Conservation (phyloP, 2,888 invertebrate genomes). For the Petrophora chlorosata region DNA sequence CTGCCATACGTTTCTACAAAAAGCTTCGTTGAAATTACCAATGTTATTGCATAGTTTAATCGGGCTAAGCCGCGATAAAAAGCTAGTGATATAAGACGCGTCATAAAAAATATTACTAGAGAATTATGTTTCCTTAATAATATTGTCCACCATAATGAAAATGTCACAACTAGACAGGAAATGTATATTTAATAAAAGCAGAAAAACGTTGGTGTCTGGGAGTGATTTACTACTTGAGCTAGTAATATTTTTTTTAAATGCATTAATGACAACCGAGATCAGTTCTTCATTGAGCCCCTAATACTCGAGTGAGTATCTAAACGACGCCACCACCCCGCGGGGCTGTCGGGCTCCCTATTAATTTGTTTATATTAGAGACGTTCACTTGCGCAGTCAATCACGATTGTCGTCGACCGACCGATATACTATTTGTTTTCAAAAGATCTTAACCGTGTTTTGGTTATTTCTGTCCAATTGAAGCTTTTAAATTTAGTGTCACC, state of each 20-base stretch:
- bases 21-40: too few species aligned
- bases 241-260: slow-evolving; percentile 65
- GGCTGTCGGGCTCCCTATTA: slow-evolving; percentile 72
- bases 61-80: slow-evolving; percentile 41
- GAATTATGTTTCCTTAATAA: slow-evolving; percentile 70
- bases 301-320: slow-evolving; percentile 47
- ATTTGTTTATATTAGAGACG: slow-evolving; percentile 83
- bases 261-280: slow-evolving; percentile 59
- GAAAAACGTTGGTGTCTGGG: slow-evolving; percentile 47
- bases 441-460: slow-evolving; percentile 82
- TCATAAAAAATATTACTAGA: slow-evolving; percentile 55
- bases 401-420: slow-evolving; percentile 80
- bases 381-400: slow-evolving; percentile 83
- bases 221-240: slow-evolving; percentile 65
- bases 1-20: too few species aligned
- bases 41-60: slow-evolving; percentile 25
- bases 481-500: slow-evolving; percentile 83
- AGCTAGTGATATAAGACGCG: slow-evolving; percentile 40
- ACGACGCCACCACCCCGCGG: slow-evolving; percentile 53
- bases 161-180: slow-evolving; percentile 65
- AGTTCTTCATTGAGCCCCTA: slow-evolving; percentile 53
- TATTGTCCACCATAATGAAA: slow-evolving; percentile 61
- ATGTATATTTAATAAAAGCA: slow-evolving; percentile 61
- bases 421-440: slow-evolving; percentile 82
- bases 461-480: slow-evolving; percentile 83